Conservation (phyloP, 1,140 invertebrate genomes). For the Heliconius congener region DNA sequence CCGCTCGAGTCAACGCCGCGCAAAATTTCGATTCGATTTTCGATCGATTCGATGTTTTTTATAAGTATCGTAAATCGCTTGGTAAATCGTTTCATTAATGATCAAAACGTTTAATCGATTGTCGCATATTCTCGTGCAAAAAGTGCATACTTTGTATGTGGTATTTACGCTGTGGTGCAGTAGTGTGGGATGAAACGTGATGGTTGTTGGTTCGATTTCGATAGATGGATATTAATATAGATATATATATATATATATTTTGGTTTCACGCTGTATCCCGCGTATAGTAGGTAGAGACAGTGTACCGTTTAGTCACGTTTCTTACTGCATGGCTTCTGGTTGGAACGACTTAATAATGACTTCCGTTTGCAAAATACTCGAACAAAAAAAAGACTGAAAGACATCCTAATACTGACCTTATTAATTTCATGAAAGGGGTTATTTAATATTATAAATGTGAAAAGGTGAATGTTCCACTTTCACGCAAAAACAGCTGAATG, state of each 20-base stretch:
- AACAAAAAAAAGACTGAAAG: neutral
- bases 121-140: constrained; percentile 29
- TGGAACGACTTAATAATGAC: too few relatives aligned
- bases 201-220: neutral
- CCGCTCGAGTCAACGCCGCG: constrained; percentile 29
- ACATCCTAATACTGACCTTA: neutral
- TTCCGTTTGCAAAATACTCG: neutral
- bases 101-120: constrained; percentile 36
- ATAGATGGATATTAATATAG: neutral
- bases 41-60: constrained; percentile 45
- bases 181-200: neutral
- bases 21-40: constrained; percentile 37
- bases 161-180: neutral
- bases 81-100: constrained; percentile 45
- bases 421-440: neutral
- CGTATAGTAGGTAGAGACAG: too few relatives aligned
- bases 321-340: too few relatives aligned
- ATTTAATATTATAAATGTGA: too few relatives aligned
- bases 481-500: too few relatives aligned
- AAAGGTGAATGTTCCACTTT: too few relatives aligned
- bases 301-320: too few relatives aligned
- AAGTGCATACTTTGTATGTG: neutral
- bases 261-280: too few relatives aligned
- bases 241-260: neutral
- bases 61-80: constrained; percentile 25